Evolutionary conservation across 2,113 vertebrate species (phyloP), one percentile per base, ranked within the genome.

Genomic region (Oreochromis aureus): DNA sequence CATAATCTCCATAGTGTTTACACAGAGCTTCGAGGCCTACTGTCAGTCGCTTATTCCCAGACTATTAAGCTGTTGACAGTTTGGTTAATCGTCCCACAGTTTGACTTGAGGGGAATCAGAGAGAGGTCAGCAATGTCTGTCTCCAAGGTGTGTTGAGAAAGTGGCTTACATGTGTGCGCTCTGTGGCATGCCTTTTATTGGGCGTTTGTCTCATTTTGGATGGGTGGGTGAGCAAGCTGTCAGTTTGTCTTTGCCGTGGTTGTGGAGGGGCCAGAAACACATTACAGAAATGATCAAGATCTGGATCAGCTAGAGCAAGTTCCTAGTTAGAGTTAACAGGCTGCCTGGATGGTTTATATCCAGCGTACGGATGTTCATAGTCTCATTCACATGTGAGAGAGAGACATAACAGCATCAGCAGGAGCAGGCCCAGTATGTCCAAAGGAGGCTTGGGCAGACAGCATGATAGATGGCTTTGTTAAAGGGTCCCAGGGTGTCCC

Each of bases 401-500:
- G 86, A 89, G 88, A 86, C 32, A 13, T 12, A 39, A 66, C 61
- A 89, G 81, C 81, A 83, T 87, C 59, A 86, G 86, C 86, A 86
- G 80, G 83, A 85, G 71, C 81, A 82, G 87, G 89, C 84, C 89
- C 12, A 22, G 90, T 97, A 97, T 97, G 97, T 97, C 98, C 97
- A 97, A 97, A 98, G 93, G 97, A 97, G 97, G 97, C 97, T 97
- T 96, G 96, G 97, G 93, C 97, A 98, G 98, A 98, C 98, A 98
- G 97, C 96, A 98, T 99, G 98, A 99, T 99, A 98, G 98, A 98
- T 99, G 97, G 98, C 97, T 99, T 98, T 98, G 99, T 99, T 98
- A 98, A 95, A 98, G 98, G 98, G 98, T 99, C 98, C 98, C 98
- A 97, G 98, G 98, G 98, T 98, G 98, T 98, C 98, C 97, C 98